Conservation (phyloP, 2,797 vertebrate genomes). For the Manis pentadactyla region DNA sequence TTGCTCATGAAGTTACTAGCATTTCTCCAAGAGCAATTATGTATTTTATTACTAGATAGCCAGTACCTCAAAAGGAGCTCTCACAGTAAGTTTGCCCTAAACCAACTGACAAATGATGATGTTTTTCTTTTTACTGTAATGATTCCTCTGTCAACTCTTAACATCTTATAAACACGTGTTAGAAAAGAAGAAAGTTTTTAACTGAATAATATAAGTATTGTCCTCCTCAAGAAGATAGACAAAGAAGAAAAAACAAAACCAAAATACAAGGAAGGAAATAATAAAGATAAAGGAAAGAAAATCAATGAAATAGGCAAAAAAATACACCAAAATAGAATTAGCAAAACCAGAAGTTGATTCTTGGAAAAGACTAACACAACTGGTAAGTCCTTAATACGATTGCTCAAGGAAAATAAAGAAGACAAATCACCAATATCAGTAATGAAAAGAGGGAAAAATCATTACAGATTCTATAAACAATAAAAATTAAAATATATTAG, state of each 20-base stretch:
- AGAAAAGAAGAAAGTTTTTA: not conserved
- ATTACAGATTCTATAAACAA: not conserved
- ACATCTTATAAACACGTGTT: not conserved
- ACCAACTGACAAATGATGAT: not conserved
- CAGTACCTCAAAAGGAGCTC: not conserved
- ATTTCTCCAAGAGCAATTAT: not conserved
- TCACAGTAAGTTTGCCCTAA: not conserved
- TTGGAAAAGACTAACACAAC: not conserved
- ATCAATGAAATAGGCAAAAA: not conserved
- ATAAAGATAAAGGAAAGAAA: not conserved
- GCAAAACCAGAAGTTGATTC: not conserved
- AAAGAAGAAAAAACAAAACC: not conserved
- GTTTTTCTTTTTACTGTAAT: not conserved
- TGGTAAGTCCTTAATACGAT: not conserved
- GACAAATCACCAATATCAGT: not conserved
- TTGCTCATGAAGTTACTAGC: not conserved
- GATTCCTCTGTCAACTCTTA: not conserved
- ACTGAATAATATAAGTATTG: not conserved
- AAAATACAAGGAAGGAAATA: not conserved
- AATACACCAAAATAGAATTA: not conserved
- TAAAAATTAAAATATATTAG: not conserved
- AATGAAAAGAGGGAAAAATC: not conserved
- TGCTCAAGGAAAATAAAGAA: not conserved
- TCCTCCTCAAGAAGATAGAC: not conserved
- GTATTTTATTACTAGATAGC: not conserved